Conservation (phyloP, 1,140 invertebrate genomes). For the Uloborus diversus region DNA sequence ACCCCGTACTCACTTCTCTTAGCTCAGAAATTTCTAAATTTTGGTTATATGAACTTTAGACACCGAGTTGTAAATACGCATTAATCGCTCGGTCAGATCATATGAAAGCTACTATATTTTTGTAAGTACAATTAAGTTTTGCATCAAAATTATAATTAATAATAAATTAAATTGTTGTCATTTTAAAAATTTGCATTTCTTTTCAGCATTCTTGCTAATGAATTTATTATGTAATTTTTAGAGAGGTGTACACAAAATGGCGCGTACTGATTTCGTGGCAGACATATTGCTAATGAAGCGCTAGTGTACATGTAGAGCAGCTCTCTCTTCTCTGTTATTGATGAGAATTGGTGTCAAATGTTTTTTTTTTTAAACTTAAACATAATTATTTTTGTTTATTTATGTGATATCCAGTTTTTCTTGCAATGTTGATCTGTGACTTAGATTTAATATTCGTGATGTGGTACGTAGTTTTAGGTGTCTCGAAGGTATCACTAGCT, state of each 20-base stretch:
- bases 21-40: constrained; percentile 16
- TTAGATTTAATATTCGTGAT: no score
- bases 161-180: not conserved
- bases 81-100: constrained; percentile 43
- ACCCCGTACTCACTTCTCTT: constrained; percentile 44
- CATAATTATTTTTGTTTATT: no score
- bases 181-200: not conserved
- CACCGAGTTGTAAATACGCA: constrained; percentile 55
- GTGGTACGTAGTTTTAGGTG: no score
- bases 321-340: no score
- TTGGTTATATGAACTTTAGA: constrained; percentile 35
- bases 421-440: no score
- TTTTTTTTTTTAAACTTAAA: no score
- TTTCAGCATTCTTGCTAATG: not conserved
- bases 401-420: no score
- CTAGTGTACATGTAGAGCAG: no score
- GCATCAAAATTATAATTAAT: not conserved
- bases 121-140: constrained; percentile 33
- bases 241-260: not conserved
- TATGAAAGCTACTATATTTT: constrained; percentile 34
- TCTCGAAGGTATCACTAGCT: no score
- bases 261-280: not conserved
- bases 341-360: no score
- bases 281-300: not conserved
- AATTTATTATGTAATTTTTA: not conserved